Percentiles rank a stretch among this genome's conserved stretches.
phyloP scores from a whole-genome alignment of 2,888 invertebrate genomes.

The Hartigia nigra region DNA sequence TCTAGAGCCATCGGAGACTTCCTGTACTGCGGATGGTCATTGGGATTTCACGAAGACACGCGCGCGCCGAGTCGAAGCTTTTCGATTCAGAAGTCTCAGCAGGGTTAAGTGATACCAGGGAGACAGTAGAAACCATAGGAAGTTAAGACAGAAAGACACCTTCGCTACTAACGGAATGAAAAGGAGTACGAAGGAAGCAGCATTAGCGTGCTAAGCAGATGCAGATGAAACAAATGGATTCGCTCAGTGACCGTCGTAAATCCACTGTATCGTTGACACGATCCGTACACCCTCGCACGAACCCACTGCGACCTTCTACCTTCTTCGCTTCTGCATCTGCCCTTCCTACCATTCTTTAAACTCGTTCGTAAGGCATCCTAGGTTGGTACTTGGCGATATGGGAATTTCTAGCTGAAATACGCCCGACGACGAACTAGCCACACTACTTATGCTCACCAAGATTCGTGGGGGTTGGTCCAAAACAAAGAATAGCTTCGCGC shows the following conservation, averaged over 20 bases:
- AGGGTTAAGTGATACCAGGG: background rate
- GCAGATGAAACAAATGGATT: conserved; percentile 64
- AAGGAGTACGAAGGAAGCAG: conserved; percentile 25
- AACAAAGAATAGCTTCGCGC: background rate
- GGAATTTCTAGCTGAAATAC: background rate
- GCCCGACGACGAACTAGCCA: background rate
- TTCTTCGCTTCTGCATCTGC: conserved; percentile 24
- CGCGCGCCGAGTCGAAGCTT: background rate
- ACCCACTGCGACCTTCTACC: conserved; percentile 43
- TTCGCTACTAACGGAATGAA: conserved; percentile 25
- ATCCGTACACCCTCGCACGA: conserved; percentile 61
- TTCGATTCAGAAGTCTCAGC: background rate
- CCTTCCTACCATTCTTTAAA: conserved; percentile 16
- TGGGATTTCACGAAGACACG: background rate
- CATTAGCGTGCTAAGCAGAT: conserved; percentile 63
- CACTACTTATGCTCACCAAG: background rate
- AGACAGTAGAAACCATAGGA: background rate
- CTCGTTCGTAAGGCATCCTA: background rate
- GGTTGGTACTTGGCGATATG: background rate
- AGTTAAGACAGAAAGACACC: background rate
- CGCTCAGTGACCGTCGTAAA: conserved; percentile 61
- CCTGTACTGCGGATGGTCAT: background rate
- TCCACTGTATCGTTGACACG: conserved; percentile 60
- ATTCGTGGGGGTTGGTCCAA: background rate
- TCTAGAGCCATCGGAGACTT: background rate